Percentiles rank a stretch among this genome's conserved stretches.
phyloP scores from a whole-genome alignment of 2,797 vertebrate genomes.

The Eidolon dupreanum region DNA sequence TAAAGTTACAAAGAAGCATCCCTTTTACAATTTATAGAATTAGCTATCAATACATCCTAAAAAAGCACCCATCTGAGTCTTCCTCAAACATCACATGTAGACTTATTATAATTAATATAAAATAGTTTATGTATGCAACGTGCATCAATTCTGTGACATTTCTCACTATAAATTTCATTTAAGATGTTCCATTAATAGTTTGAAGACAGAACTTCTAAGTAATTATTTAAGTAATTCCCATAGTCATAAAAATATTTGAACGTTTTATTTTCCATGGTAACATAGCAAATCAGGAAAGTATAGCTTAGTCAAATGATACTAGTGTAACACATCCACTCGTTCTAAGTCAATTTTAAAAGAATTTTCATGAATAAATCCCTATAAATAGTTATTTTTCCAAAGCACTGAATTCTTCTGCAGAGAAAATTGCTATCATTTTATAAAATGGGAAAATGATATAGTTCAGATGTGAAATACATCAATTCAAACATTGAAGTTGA shows the following conservation, averaged over 20 bases:
- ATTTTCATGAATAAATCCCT: neutral
- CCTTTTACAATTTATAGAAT: neutral
- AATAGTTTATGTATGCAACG: neutral
- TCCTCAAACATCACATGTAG: neutral
- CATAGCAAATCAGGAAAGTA: neutral
- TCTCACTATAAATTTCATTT: neutral
- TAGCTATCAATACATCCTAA: neutral
- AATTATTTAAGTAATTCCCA: neutral
- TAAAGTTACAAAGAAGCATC: neutral
- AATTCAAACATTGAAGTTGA: conserved; percentile 8
- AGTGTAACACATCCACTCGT: neutral
- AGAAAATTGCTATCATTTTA: neutral
- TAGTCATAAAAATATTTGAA: neutral
- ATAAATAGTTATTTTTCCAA: neutral
- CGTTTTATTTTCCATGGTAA: neutral
- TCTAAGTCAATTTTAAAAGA: neutral
- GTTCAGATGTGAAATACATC: conserved; percentile 20
- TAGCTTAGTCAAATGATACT: neutral
- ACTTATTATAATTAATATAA: neutral
- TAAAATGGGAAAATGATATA: conserved; percentile 1
- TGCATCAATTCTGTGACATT: neutral
- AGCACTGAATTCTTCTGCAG: neutral
- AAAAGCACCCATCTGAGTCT: neutral
- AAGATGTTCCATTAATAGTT: neutral
- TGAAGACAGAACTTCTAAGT: neutral